A percentile compares a stretch with the other conserved stretches of the same genome.
Evolutionary conservation across 2,888 invertebrate genomes (phyloP).

Genomic region (Oxyteleia sp.): DNA sequence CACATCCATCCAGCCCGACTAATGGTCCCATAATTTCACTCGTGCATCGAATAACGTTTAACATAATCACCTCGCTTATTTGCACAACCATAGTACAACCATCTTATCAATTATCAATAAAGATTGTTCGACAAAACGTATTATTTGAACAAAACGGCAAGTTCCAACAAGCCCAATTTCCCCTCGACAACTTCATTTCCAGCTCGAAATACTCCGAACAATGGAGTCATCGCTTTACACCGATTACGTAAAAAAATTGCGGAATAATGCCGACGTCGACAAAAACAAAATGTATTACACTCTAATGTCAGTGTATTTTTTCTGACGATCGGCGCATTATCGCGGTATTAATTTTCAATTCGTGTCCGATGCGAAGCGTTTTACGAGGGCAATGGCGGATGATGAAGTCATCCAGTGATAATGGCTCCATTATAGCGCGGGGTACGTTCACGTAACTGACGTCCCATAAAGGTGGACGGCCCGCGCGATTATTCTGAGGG

Average conservation of each 20-base stretch:
- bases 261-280: background rate
- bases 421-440: slow-evolving; percentile 86
- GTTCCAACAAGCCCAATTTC: background rate
- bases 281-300: slow-evolving; percentile 37
- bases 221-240: background rate
- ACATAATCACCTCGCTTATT: slow-evolving; percentile 61
- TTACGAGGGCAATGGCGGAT: slow-evolving; percentile 82
- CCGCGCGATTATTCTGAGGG: slow-evolving; percentile 66
- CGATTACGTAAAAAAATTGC: background rate
- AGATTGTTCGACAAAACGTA: slow-evolving; percentile 33
- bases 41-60: slow-evolving; percentile 41
- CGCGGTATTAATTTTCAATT: slow-evolving; percentile 72
- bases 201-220: slow-evolving; percentile 13
- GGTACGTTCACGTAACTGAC: slow-evolving; percentile 77
- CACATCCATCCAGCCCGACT: slow-evolving; percentile 7
- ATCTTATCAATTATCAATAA: slow-evolving; percentile 71
- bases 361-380: slow-evolving; percentile 55
- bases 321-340: slow-evolving; percentile 63
- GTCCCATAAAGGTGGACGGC: slow-evolving; percentile 75
- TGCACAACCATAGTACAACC: slow-evolving; percentile 54
- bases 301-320: slow-evolving; percentile 61
- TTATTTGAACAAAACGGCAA: slow-evolving; percentile 55
- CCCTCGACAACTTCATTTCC: slow-evolving; percentile 43
- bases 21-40: slow-evolving; percentile 51
- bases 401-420: slow-evolving; percentile 88